A percentile compares a stretch with the other conserved stretches of the same genome.
Evolutionary conservation across 2,888 invertebrate species (phyloP).

Genomic region (Pomacea canaliculata): DNA sequence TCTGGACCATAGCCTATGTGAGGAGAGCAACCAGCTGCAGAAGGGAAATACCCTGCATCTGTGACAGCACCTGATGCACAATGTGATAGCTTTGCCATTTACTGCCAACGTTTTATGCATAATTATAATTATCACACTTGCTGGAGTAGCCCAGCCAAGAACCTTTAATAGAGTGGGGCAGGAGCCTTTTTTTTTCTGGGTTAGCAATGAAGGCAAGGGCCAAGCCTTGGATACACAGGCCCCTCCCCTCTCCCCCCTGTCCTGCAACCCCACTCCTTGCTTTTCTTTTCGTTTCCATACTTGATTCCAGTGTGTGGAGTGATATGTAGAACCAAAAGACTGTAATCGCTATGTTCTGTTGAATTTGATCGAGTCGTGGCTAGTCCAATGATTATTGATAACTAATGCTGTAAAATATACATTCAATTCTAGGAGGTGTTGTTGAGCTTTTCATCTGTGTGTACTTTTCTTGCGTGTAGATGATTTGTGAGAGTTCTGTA

Average conservation of each 20-base stretch:
- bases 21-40: too few species aligned
- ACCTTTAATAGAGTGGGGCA: neutral
- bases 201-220: too few species aligned
- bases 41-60: too few species aligned
- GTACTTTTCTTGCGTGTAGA: too few species aligned
- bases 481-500: too few species aligned
- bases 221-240: too few species aligned
- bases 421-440: too few species aligned
- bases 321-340: neutral
- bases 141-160: neutral
- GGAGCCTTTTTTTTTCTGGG: neutral
- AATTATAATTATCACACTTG: constrained; percentile 1
- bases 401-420: too few species aligned
- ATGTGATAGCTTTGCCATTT: constrained; percentile 7
- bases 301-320: neutral
- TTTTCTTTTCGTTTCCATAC: neutral
- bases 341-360: neutral
- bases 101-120: constrained; percentile 14
- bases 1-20: too few species aligned
- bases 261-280: neutral
- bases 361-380: neutral
- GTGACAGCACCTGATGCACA: neutral
- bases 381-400: constrained; percentile 2
- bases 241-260: neutral
- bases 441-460: too few species aligned